phyloP scores from a whole-genome alignment of 2,888 invertebrate genomes.

The Endotricha flammealis region DNA sequence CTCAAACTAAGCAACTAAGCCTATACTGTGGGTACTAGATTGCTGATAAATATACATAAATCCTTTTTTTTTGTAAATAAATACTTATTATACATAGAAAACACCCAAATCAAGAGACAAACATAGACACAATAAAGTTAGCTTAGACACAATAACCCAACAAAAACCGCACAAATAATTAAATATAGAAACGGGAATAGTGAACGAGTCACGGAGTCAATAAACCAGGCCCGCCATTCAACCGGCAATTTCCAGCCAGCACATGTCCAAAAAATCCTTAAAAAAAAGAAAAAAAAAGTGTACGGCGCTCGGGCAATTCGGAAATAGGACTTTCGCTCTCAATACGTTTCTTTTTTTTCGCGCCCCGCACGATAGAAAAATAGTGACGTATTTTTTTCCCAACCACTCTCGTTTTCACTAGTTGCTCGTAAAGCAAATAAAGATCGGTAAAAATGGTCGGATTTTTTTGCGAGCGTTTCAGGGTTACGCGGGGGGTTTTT shows the following conservation, averaged over 20 bases:
- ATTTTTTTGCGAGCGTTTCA: conserved; percentile 57
- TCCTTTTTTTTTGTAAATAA: too few relatives aligned
- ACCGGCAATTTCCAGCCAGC: conserved; percentile 28
- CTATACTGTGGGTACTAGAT: too few relatives aligned
- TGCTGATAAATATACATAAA: too few relatives aligned
- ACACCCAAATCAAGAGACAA: too few relatives aligned
- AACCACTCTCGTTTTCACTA: conserved; percentile 63
- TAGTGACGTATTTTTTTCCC: conserved; percentile 71
- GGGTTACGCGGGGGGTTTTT: conserved; percentile 52
- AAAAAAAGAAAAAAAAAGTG: conserved; percentile 38
- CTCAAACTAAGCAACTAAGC: too few relatives aligned
- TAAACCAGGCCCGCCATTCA: conserved; percentile 12
- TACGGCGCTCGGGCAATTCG: conserved; percentile 53
- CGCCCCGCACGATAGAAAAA: conserved; percentile 65
- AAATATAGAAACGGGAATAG: too few relatives aligned
- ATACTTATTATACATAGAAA: too few relatives aligned
- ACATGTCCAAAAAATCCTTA: conserved; percentile 35
- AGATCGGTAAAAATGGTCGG: conserved; percentile 63
- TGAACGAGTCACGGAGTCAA: conserved; percentile 12
- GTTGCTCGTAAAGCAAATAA: conserved; percentile 71
- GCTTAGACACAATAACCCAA: too few relatives aligned
- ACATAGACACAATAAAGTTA: too few relatives aligned
- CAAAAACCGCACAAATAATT: too few relatives aligned
- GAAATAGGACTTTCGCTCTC: conserved; percentile 72
- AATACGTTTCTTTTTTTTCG: conserved; percentile 54